Conservation (phyloP, 2,797 vertebrate genomes). For the Bucorvus abyssinicus region DNA sequence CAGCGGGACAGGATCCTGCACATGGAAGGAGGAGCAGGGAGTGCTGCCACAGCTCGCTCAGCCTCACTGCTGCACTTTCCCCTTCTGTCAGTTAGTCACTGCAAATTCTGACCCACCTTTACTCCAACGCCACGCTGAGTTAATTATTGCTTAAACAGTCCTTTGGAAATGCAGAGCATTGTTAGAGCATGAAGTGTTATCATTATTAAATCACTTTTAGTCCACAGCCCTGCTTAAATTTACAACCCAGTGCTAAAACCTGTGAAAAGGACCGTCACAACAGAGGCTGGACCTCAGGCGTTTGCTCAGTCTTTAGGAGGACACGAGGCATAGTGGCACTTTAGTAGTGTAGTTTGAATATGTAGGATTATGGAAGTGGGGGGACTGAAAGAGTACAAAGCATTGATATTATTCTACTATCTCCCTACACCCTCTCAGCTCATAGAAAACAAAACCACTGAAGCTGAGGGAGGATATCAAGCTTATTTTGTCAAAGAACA, state of each 20-base stretch:
- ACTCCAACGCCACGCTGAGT: background rate
- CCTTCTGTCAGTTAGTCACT: background rate
- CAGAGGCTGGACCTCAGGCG: accelerated
- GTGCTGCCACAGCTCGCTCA: background rate
- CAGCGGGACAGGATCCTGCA: accelerated
- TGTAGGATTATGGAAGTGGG: background rate
- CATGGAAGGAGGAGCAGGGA: accelerated
- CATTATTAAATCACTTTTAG: background rate
- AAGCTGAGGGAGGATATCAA: background rate
- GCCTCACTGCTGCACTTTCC: background rate
- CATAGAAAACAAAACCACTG: background rate
- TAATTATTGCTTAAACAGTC: background rate
- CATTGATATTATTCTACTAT: background rate
- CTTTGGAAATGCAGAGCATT: background rate
- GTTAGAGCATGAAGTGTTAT: background rate
- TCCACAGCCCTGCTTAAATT: background rate
- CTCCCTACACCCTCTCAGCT: background rate
- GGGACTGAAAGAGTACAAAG: background rate
- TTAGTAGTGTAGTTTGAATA: background rate
- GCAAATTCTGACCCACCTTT: background rate
- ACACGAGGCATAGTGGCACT: background rate
- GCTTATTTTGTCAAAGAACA: background rate
- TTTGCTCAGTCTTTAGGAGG: background rate
- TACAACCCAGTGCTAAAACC: background rate
- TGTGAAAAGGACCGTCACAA: background rate